Percentiles rank a stretch among this genome's conserved stretches.
phyloP scores from a whole-genome alignment of 2,113 vertebrate genomes.

The Rhizomys pruinosus region DNA sequence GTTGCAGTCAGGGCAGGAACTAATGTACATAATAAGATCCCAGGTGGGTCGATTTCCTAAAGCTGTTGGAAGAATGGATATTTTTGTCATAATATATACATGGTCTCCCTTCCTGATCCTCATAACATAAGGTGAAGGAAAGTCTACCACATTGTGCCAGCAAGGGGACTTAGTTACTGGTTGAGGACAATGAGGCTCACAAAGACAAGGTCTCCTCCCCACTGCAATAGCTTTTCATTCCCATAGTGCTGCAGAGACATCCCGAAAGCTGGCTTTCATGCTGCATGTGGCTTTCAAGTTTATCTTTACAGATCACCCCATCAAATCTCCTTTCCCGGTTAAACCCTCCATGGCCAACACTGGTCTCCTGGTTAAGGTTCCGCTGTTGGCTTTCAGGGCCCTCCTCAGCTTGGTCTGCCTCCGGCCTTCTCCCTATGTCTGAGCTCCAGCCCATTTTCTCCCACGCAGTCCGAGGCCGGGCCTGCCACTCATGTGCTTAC shows the following conservation, averaged over 20 bases:
- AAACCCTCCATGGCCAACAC: not conserved
- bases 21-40: not conserved
- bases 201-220: not conserved
- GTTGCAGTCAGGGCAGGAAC: not conserved
- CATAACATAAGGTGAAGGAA: not conserved
- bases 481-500: not conserved
- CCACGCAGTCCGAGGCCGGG: not conserved
- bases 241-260: not conserved
- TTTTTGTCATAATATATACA: not conserved
- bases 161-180: not conserved
- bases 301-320: not conserved
- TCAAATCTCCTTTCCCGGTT: not conserved
- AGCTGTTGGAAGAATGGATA: not conserved
- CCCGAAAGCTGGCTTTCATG: not conserved
- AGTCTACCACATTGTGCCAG: not conserved
- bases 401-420: not conserved
- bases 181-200: not conserved
- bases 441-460: not conserved
- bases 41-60: not conserved
- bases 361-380: not conserved
- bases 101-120: not conserved
- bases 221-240: not conserved
- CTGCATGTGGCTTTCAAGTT: not conserved
- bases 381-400: not conserved
- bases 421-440: not conserved